Evolutionary conservation across 2,113 vertebrate species (phyloP), one percentile per base, ranked within the genome.

Genomic region (Oenanthe melanoleuca): DNA sequence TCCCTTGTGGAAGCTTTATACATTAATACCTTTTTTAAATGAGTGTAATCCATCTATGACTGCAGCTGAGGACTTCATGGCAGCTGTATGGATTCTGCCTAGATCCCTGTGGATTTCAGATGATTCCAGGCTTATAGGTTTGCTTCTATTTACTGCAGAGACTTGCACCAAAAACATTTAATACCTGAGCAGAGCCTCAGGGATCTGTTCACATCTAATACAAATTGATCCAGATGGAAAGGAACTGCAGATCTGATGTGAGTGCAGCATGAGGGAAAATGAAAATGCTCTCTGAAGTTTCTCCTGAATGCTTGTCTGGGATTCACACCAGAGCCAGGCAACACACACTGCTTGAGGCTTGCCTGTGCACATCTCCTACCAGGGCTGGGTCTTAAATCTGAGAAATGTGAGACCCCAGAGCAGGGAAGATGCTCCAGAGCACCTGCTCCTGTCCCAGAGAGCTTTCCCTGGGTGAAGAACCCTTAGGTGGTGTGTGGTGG

Each of bases 1-100:
- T 93, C 88, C 67, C 81, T 81, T 65, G 71, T 86, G 80, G 25
- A 57, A 55, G 63, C 64, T 96, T 94, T 86, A 61, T 91, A 57
- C 57, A 25, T 93, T 93, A 79, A 88, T 95, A 91, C 47, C 53
- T 82, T 49, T 91, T 81, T 42, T 1, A 59, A 94, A 92, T 92
- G 15, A 88, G 74, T 90, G 7, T 93, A 92, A 96, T 96, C 73
- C 73, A 94, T 95, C 78, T 80, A 8, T 80, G 86, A 75, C 60
- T 88, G 64, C 69, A 90, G 78, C 77, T 80, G 87, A 79, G 71
- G 80, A 65, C 72, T 94, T 89, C 64, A 37, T 78, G 87, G 73
- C 89, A 95, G 74, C 72, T 7, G 14, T 85, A 91, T 89, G 80
- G 93, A 90, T 93, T 96, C 67, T 90, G 26, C 42, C 80, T 74